A percentile compares a stretch with the other conserved stretches of the same genome.
Evolutionary conservation across 2,888 invertebrate species (phyloP).

Genomic region (Quadriops clusia): DNA sequence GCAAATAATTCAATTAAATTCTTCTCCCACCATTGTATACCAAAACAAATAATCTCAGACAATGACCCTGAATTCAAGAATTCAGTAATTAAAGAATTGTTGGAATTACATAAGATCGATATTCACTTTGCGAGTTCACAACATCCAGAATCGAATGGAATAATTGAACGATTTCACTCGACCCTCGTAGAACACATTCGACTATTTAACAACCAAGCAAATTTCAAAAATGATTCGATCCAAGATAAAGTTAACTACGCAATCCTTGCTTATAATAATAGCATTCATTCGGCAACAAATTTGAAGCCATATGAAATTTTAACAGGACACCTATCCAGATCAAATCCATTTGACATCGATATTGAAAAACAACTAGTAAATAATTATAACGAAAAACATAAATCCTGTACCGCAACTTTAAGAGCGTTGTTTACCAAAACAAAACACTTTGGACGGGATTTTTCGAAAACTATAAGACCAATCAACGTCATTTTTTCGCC

Average conservation of each 20-base stretch:
- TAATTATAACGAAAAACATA: no score
- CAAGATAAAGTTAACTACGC: conserved; percentile 14
- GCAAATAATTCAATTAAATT: conserved; percentile 12
- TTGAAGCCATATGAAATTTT: conserved; percentile 23
- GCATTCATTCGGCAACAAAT: conserved; percentile 21
- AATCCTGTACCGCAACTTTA: no score
- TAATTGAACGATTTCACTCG: conserved; percentile 14
- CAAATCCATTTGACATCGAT: no score
- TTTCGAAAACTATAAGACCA: no score
- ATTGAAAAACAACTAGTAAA: no score
- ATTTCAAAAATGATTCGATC: conserved; percentile 20
- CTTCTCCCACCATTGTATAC: conserved; percentile 16
- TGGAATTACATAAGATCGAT: conserved; percentile 16
- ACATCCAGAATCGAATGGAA: conserved; percentile 15
- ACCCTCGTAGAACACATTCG: conserved; percentile 9
- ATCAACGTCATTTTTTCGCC: no score
- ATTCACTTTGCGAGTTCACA: conserved; percentile 13
- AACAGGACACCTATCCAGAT: no score
- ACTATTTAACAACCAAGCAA: conserved; percentile 10
- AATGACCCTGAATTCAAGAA: conserved; percentile 18
- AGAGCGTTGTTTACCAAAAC: no score
- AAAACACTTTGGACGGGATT: no score
- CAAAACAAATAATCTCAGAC: conserved; percentile 15
- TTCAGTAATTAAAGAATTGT: conserved; percentile 12
- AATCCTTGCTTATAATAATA: conserved; percentile 21